Evolutionary conservation across 2,797 vertebrate species (phyloP).

Genomic region (Sebastes baramenuke): DNA sequence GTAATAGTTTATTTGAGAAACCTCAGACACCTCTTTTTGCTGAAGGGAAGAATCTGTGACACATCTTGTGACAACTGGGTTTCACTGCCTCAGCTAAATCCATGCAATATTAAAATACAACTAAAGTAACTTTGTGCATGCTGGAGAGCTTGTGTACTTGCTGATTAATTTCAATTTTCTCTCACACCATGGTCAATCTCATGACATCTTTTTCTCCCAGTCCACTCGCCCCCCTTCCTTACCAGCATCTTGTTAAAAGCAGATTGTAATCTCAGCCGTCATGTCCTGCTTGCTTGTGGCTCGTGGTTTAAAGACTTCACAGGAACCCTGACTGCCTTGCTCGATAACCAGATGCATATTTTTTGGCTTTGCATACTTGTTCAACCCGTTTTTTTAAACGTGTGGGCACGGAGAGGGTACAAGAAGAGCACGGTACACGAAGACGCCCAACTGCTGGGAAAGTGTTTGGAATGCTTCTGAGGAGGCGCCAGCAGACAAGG

Average conservation of each 20-base stretch:
- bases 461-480: constrained; percentile 53
- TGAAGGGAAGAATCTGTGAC: constrained; percentile 45
- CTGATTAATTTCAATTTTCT: constrained; percentile 40
- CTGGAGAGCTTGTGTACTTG: constrained; percentile 1
- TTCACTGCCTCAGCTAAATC: constrained; percentile 24
- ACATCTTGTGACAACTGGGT: constrained; percentile 46
- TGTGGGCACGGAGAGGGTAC: constrained; percentile 76
- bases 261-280: constrained; percentile 62
- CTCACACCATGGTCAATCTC: constrained; percentile 25
- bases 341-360: constrained; percentile 75
- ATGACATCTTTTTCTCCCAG: constrained; percentile 27
- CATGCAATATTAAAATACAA: constrained; percentile 32
- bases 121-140: constrained; percentile 27
- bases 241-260: constrained; percentile 52
- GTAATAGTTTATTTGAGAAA: constrained; percentile 45
- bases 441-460: constrained; percentile 79
- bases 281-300: constrained; percentile 51
- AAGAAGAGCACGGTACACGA: constrained; percentile 44
- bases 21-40: constrained; percentile 33
- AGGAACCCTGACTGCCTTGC: constrained; percentile 52
- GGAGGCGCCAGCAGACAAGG: constrained; percentile 12
- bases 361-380: constrained; percentile 80
- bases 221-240: not conserved
- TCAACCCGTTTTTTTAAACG: constrained; percentile 79
- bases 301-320: constrained; percentile 50